Conservation (phyloP, 2,113 vertebrate genomes). For the Centropristis striata region DNA sequence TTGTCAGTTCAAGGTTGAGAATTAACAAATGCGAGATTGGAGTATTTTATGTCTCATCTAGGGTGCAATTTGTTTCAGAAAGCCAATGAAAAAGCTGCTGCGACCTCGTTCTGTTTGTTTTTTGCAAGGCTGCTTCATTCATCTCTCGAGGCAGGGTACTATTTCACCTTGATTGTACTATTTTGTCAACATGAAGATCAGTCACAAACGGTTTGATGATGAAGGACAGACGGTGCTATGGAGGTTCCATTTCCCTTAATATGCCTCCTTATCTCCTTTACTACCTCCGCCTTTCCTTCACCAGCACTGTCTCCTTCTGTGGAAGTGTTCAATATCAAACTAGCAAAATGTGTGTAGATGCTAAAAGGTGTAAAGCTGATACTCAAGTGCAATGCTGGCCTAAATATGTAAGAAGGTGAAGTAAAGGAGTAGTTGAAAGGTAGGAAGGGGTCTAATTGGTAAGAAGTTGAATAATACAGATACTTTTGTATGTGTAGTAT, state of each 20-base stretch:
- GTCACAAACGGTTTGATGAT: constrained; percentile 33
- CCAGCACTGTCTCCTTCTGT: neutral
- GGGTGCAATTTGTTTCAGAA: constrained; percentile 15
- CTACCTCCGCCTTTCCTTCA: neutral
- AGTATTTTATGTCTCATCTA: constrained; percentile 12
- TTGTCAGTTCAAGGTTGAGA: constrained; percentile 51
- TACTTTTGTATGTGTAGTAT: too few species aligned
- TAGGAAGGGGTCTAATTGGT: too few species aligned
- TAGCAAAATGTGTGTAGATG: too few species aligned
- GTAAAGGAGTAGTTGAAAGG: too few species aligned
- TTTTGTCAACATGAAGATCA: constrained; percentile 44
- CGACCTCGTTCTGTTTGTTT: constrained; percentile 32
- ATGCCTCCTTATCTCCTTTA: neutral
- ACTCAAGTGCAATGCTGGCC: too few species aligned
- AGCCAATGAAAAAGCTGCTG: constrained; percentile 22
- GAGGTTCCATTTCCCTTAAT: neutral
- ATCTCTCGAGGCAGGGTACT: constrained; percentile 11
- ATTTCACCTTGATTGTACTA: constrained; percentile 39
- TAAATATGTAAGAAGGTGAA: too few species aligned
- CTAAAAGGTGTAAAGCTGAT: too few species aligned
- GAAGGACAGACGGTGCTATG: neutral
- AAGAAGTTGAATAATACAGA: too few species aligned
- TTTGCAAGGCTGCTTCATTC: constrained; percentile 30
- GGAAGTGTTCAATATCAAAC: neutral
- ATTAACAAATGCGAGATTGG: constrained; percentile 25